Conservation (phyloP, 2,888 invertebrate species). For the Cheilosia soror region DNA sequence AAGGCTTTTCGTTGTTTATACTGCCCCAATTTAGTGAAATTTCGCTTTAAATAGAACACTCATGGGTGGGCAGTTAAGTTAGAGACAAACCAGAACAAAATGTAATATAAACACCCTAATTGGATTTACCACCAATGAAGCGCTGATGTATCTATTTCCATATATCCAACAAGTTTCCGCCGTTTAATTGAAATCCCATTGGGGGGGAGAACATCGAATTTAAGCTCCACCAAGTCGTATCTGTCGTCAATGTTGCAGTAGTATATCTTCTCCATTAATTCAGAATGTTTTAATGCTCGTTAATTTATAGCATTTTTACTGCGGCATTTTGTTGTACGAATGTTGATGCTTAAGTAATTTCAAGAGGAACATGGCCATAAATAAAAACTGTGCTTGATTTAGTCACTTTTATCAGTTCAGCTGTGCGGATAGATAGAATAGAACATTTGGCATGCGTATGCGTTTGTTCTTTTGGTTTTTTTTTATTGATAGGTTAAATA, state of each 20-base stretch:
- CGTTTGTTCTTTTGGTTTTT: conserved; percentile 1
- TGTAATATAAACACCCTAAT: conserved; percentile 57
- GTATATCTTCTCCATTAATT: conserved; percentile 25
- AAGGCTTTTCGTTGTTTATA: not conserved
- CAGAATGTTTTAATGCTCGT: conserved; percentile 17
- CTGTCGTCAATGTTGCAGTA: conserved; percentile 8
- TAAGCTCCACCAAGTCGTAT: not conserved
- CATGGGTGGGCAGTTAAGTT: conserved; percentile 10
- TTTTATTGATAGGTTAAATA: conserved; percentile 36
- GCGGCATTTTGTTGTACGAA: conserved; percentile 22
- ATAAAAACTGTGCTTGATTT: conserved; percentile 29
- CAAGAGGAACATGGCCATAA: conserved; percentile 11
- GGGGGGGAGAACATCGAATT: not conserved
- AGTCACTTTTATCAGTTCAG: conserved; percentile 25
- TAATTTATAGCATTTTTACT: conserved; percentile 39
- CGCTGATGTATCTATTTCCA: not conserved
- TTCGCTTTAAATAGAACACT: conserved; percentile 8
- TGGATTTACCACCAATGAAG: conserved; percentile 53
- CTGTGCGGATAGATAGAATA: conserved; percentile 5
- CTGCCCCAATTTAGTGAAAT: conserved; percentile 22
- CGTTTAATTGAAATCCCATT: conserved; percentile 53
- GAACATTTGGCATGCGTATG: conserved; percentile 14
- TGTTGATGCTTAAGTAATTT: conserved; percentile 3
- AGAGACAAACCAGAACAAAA: conserved; percentile 7
- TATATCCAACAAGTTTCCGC: conserved; percentile 9